phyloP scores from a whole-genome alignment of 2,888 invertebrate species.

The Onthophagus sagittarius region DNA sequence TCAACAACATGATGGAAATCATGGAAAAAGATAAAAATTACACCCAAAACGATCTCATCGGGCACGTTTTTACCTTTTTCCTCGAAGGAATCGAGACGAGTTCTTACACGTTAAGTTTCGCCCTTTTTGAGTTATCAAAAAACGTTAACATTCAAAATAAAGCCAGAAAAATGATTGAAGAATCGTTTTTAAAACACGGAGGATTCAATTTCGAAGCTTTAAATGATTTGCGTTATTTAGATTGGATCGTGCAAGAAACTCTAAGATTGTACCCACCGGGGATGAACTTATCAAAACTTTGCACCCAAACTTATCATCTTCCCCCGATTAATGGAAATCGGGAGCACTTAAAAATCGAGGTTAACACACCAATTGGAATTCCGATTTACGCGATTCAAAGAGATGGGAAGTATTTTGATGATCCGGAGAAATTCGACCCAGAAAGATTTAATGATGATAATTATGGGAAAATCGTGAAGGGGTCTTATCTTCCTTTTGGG shows the following conservation, averaged over 20 bases:
- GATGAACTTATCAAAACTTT: constrained; percentile 27
- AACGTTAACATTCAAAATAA: constrained; percentile 46
- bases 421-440: constrained; percentile 43
- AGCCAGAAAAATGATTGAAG: constrained; percentile 46
- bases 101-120: constrained; percentile 44
- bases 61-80: constrained; percentile 47
- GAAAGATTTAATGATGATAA: constrained; percentile 42
- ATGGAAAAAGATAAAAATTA: constrained; percentile 32
- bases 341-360: constrained; percentile 26
- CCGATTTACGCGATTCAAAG: constrained; percentile 29
- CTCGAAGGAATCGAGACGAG: constrained; percentile 52
- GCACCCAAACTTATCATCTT: constrained; percentile 33
- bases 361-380: constrained; percentile 27
- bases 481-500: constrained; percentile 36
- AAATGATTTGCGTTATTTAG: too few relatives aligned
- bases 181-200: constrained; percentile 36
- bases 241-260: too few relatives aligned
- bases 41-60: constrained; percentile 31
- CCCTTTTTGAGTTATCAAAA: constrained; percentile 45
- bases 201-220: constrained; percentile 50
- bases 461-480: constrained; percentile 33
- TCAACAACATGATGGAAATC: constrained; percentile 41
- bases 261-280: constrained; percentile 31
- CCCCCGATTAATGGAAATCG: constrained; percentile 26
- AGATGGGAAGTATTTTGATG: constrained; percentile 29